Percentiles rank a stretch among this genome's conserved stretches.
phyloP scores from a whole-genome alignment of 1,140 invertebrate genomes.

The Brachionus plicatilis region DNA sequence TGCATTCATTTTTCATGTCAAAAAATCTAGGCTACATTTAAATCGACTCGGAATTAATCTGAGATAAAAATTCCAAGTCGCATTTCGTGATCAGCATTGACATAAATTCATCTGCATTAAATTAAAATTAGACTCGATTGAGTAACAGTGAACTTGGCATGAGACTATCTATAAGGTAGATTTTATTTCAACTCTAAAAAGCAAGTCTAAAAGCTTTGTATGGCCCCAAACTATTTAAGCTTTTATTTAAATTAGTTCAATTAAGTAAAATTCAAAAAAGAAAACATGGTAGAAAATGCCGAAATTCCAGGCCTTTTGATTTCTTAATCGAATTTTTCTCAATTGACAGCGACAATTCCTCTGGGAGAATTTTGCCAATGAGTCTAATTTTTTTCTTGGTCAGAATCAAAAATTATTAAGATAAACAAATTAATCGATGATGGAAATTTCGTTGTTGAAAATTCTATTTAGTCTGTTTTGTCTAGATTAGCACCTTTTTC shows the following conservation, averaged over 20 bases:
- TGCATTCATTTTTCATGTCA: neutral
- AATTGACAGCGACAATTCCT: neutral
- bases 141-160: neutral
- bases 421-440: constrained; percentile 1
- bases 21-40: neutral
- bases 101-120: neutral
- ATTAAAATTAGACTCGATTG: neutral
- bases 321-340: neutral
- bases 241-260: neutral
- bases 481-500: constrained; percentile 5
- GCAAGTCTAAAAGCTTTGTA: neutral
- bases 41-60: neutral
- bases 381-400: too few relatives aligned
- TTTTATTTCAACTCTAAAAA: neutral
- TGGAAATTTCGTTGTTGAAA: neutral
- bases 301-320: too few relatives aligned
- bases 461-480: neutral
- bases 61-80: neutral
- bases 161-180: neutral
- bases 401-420: neutral
- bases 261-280: neutral
- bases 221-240: neutral
- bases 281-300: neutral
- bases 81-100: neutral
- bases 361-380: neutral